Evolutionary conservation across 2,888 invertebrate genomes (phyloP), one percentile per base, ranked within the genome.

Genomic region (Hyles lineata): DNA sequence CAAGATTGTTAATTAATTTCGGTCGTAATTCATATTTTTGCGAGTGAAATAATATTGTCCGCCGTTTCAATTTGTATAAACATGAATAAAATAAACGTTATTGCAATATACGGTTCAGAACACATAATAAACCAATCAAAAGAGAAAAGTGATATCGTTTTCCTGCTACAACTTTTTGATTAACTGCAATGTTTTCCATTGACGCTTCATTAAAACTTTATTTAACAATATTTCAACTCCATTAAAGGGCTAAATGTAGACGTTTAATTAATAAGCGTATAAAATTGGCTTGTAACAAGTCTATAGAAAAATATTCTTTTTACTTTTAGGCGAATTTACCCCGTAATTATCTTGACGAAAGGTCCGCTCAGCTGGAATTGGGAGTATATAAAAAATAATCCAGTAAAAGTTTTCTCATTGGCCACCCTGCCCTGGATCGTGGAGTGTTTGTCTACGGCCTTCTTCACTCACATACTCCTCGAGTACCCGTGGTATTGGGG

Each of bases 401-500:
- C 92, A 32, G 82, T 90, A 79, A 92, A 90, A 89, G 94, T 94
- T 85, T 94, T 94, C 85, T 90, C 94, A 77, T 85, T 94, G 89
- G 94, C 94, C 76, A 94, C 92, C 74, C 82, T 94, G 75, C 94
- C 94, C 61, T 94, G 94, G 94, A 87, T 89, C 76, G 89, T 92
- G 71, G 94, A 94, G 85, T 94, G 94, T 87, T 88, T 93, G 80
- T 89, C 93, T 75, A 89, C 82, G 76, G 91, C 92, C 71, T 88
- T 93, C 83, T 89, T 93, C 79, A 84, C 90, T 71, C 90, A 94
- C 80, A 84, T 92, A 78, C 87, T 94, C 70, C 90, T 94, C 74
- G 92, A 88, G 74, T 94, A 90, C 84, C 92, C 93, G 74, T 94
- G 94, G 94, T 93, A 92, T 83, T 94, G 94, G 94, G 94, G 94